phyloP scores from a whole-genome alignment of 2,888 invertebrate genomes.

The Raillietiella orientalis region DNA sequence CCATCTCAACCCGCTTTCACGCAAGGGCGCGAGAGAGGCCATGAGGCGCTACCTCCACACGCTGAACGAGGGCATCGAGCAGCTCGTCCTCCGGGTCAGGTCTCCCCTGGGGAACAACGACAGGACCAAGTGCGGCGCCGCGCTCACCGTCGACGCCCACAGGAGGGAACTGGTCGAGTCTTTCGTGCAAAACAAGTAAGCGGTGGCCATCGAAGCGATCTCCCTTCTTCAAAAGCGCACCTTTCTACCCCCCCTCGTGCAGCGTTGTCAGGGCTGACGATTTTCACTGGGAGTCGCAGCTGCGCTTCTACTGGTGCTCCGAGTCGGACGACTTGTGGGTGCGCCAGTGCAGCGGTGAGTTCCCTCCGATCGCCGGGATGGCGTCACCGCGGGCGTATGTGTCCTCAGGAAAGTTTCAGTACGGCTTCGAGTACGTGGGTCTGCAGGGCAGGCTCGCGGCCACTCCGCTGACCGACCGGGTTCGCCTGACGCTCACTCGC shows the following conservation, averaged over 20 bases:
- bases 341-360: conserved; percentile 36
- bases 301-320: conserved; percentile 67
- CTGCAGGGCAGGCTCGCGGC: conserved; percentile 63
- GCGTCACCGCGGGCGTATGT: too few species aligned
- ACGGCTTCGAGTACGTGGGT: conserved; percentile 88
- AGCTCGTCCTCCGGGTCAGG: conserved; percentile 39
- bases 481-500: conserved; percentile 71
- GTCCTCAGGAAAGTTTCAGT: conserved; percentile 42
- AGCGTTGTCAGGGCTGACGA: conserved; percentile 51
- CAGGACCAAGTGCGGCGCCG: conserved; percentile 51
- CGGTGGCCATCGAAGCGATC: conserved; percentile 1
- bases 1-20: too few species aligned
- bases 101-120: conserved; percentile 42
- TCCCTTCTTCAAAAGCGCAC: conserved; percentile 29
- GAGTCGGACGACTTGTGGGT: conserved; percentile 43
- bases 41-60: conserved; percentile 62
- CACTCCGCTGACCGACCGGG: conserved; percentile 67
- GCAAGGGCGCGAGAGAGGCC: conserved; percentile 35
- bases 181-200: conserved; percentile 17
- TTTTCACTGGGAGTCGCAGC: conserved; percentile 78
- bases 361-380: neutral
- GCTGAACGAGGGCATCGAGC: conserved; percentile 47
- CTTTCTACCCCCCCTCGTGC: too few species aligned
- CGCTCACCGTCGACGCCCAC: conserved; percentile 69
- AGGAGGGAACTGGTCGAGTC: conserved; percentile 60